Evolutionary conservation across 1,140 invertebrate species (phyloP).

Genomic region (Drosophila pandora): DNA sequence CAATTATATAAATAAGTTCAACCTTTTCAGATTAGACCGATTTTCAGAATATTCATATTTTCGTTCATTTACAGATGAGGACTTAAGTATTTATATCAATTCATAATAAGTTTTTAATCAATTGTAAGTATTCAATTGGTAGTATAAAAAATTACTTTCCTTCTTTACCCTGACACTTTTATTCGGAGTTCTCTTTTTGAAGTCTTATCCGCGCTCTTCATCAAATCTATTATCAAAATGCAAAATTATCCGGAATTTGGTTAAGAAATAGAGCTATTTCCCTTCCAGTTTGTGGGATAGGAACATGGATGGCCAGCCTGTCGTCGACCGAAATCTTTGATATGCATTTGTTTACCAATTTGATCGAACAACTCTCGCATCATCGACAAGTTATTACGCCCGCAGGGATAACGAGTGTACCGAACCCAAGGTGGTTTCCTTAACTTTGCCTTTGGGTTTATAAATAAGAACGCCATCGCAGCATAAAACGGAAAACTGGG

Average conservation of each 20-base stretch:
- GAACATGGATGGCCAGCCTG: not conserved
- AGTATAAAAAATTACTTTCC: too few species aligned
- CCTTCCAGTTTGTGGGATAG: not conserved
- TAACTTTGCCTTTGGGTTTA: conserved; percentile 36
- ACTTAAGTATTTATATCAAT: too few species aligned
- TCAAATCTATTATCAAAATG: not conserved
- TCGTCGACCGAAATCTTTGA: not conserved
- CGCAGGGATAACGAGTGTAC: conserved; percentile 48
- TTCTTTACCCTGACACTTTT: too few species aligned
- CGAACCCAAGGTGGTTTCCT: conserved; percentile 46
- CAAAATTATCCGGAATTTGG: not conserved
- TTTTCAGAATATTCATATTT: too few species aligned
- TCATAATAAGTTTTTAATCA: too few species aligned
- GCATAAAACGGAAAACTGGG: conserved; percentile 53
- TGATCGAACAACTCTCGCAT: conserved; percentile 40
- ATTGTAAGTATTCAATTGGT: too few species aligned
- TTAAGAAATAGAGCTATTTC: not conserved
- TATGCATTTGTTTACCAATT: conserved; percentile 47
- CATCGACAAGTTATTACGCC: conserved; percentile 60
- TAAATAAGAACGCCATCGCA: conserved; percentile 60
- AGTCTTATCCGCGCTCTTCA: not conserved
- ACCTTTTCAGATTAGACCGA: too few species aligned
- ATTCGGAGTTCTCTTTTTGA: too few species aligned
- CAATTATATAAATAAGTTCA: too few species aligned
- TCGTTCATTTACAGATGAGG: too few species aligned